Conservation (phyloP, 2,113 vertebrate genomes). For the Riparia riparia region DNA sequence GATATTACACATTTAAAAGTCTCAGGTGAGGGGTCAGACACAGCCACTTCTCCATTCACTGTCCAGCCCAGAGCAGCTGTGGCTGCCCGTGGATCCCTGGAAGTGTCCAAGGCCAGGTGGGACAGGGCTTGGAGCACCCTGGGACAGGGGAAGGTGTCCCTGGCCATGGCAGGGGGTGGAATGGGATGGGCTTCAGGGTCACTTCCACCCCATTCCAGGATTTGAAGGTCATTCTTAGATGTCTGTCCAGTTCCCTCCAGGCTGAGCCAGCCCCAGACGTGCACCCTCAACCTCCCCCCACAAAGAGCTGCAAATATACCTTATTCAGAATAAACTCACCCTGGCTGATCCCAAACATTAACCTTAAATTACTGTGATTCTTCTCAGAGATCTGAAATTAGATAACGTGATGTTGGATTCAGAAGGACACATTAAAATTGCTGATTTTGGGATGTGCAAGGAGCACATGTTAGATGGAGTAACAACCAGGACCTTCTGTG, state of each 20-base stretch:
- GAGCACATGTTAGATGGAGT: slow-evolving; percentile 91
- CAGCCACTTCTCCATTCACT: neutral
- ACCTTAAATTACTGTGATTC: slow-evolving; percentile 22
- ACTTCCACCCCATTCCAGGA: neutral
- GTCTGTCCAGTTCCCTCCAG: neutral
- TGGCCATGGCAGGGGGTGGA: neutral
- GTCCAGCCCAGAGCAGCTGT: neutral
- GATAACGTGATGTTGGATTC: slow-evolving; percentile 97
- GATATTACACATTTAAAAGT: neutral
- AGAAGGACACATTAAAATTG: slow-evolving; percentile 97
- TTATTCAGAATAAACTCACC: neutral
- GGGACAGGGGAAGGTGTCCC: neutral
- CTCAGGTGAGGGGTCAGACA: neutral
- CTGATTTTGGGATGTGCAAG: slow-evolving; percentile 99
- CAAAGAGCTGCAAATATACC: accelerated
- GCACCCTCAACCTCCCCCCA: neutral
- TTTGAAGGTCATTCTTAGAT: neutral
- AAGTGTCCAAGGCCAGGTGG: accelerated
- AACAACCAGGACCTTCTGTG: slow-evolving; percentile 95
- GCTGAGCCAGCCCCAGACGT: accelerated
- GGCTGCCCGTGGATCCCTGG: neutral
- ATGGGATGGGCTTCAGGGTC: neutral
- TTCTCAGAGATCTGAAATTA: slow-evolving; percentile 91
- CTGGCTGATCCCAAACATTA: neutral
- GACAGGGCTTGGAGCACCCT: accelerated